Base-by-base conservation (phyloP, 2,888 invertebrate species). In the Drosophila barbarae region DNA sequence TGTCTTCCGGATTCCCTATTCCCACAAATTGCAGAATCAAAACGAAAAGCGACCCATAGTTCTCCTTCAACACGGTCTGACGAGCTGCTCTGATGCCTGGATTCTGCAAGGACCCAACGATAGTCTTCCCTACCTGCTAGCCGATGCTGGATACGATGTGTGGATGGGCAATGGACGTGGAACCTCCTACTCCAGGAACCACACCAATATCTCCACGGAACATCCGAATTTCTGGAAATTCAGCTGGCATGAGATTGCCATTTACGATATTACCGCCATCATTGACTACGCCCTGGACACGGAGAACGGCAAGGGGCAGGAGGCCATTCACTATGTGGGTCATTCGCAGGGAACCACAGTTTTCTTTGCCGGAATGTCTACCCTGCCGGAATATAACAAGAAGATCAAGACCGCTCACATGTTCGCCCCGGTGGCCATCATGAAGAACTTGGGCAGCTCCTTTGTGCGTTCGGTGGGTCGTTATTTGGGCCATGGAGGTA, bases 211-310 rank as follows among this genome's bases (percentile, higher is more conserved):
- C 2, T 77, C 79, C 2, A 30, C 74, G 6, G 49, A 73, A 0
- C 63, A 73, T 55, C 75, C 83, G 0, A 5, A 60, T 7, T 87
- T 87, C 60, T 87, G 86, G 86, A 52, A 72, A 7, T 87, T 87
- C 23, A 96, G 96, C 76, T 98, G 95, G 91, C 95, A 98, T 84
- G 96, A 98, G 88, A 95, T 97, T 90, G 96, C 94, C 0, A 88
- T 93, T 49, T 92, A 94, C 85, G 81, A 81, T 32, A 79, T 83
- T 1, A 61, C 85, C 0, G 72, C 80, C 12, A 83, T 83, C 57
- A 77, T 88, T 3, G 87, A 88, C 44, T 87, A 85, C 34, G 75
- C 86, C 0, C 55, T 87, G 7, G 26, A 54, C 1, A 60, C 60
- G 8, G 67, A 69, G 12, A 88, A 82, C 18, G 81, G 80, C 12